Percentiles rank a stretch among this genome's conserved stretches.
Conservation (phyloP, 2,888 invertebrate species). For the Platyscelio sp. region DNA sequence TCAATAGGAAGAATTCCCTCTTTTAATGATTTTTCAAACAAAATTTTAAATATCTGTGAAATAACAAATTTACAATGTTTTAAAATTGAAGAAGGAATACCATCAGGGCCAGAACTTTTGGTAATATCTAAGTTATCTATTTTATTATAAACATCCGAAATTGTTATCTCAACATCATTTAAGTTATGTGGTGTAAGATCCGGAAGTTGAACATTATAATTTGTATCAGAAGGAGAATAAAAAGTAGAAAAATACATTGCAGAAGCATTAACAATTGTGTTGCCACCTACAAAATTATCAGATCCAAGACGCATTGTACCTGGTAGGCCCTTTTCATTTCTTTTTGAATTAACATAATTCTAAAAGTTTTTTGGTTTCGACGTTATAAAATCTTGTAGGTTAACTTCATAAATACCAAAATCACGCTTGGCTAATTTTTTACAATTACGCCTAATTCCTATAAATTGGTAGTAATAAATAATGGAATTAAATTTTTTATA, state of each 20-base stretch:
- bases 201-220: neutral
- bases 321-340: neutral
- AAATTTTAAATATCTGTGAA: neutral
- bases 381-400: neutral
- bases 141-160: neutral
- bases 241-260: neutral
- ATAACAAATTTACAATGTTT: neutral
- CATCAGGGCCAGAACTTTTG: conserved; percentile 3
- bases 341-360: neutral
- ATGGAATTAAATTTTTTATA: neutral
- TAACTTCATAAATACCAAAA: neutral
- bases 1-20: neutral
- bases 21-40: neutral
- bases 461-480: neutral
- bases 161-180: neutral
- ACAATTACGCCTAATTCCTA: neutral
- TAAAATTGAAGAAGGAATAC: neutral
- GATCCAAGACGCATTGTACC: neutral
- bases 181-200: neutral
- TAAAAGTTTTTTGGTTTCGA: conserved; percentile 3
- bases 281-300: neutral
- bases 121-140: neutral
- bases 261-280: neutral
- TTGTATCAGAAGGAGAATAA: neutral
- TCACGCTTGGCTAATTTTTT: neutral